Percentiles rank a stretch among this genome's conserved stretches.
These are phyloP conservation scores for Ceratoteleas bidentatus DNA, from an alignment of 1,140 invertebrate genomes.

Conservation along the genomic window DNA sequence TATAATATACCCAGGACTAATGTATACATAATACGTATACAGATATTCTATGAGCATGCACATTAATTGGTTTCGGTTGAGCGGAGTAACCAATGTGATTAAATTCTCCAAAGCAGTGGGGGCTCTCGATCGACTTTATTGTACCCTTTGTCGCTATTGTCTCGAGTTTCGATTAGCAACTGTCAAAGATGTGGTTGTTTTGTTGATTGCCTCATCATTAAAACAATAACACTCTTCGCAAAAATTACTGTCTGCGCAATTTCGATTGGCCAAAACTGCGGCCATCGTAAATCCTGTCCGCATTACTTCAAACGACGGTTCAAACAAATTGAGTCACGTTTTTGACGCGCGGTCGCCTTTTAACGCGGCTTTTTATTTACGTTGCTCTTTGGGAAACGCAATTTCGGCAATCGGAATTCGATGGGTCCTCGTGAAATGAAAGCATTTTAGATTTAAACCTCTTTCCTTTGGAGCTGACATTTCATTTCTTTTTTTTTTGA, in stretches of 20 bases:
- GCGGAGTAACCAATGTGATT: slow-evolving; percentile 76
- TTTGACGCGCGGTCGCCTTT: no score
- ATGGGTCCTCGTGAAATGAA: no score
- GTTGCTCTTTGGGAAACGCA: no score
- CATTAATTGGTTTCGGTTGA: slow-evolving; percentile 76
- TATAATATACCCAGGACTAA: slow-evolving; percentile 34
- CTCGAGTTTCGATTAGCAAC: slow-evolving; percentile 65
- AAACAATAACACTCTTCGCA: slow-evolving; percentile 54
- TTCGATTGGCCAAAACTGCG: slow-evolving; percentile 12
- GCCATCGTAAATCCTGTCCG: background rate
- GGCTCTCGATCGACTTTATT: slow-evolving; percentile 63
- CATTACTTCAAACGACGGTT: no score
- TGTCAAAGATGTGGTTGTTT: slow-evolving; percentile 66
- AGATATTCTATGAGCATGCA: slow-evolving; percentile 65
- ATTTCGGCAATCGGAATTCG: no score
- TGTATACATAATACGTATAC: slow-evolving; percentile 63
- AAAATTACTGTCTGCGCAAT: slow-evolving; percentile 30
- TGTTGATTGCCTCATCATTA: slow-evolving; percentile 63
- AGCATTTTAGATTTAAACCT: no score
- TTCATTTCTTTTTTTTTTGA: no score
- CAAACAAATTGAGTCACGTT: no score
- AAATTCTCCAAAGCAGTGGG: slow-evolving; percentile 74
- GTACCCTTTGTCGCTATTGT: slow-evolving; percentile 66
- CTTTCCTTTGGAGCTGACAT: no score
- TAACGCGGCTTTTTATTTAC: no score